Base-by-base conservation (phyloP, 1,140 invertebrate genomes). In the Lanistes nyassanus region DNA sequence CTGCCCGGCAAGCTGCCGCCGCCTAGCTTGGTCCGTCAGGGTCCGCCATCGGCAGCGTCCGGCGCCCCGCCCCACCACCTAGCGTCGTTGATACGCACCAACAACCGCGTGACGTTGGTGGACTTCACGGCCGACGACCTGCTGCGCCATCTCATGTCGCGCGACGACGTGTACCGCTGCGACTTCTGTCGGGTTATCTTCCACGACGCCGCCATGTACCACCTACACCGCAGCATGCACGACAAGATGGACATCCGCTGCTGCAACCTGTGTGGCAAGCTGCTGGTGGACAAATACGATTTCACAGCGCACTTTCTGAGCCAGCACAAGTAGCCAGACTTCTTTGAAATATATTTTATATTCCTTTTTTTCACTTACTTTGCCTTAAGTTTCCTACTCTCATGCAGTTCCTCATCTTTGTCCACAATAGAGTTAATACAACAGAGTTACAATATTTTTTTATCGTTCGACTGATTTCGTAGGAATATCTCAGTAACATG, bases 201-300 rank as follows among this genome's bases (percentile, higher is more conserved):
- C 64, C 80, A 83, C 23, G 83, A 84, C 75, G 80, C 83, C 3
- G 83, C 83, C 16, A 83, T 84, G 83, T 84, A 84, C 64, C 82
- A 84, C 70, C 74, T 84, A 31, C 83, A 84, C 56, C 76, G 82
- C 42, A 82, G 81, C 62, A 83, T 84, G 83, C 83, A 84, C 56
- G 83, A 84, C 68, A 84, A 84, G 72, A 83, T 83, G 82, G 83
- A 84, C 60, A 74, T 81, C 21, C 76, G 83, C 23, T 83, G 83
- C 69, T 84, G 83, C 64, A 84, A 84, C 64, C 47, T 83, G 16
- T 84, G 83, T 76, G 83, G 83, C 2, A 83, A 83, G 68, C 74
- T 83, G 71, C 67, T 80, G 29, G 64, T 76, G 47, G 83, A 84
- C 67, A 84, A 84, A 60, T 82, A 83, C 65, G 83, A 84, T 64